These are phyloP conservation scores for Craterocephalus amniculus DNA, from an alignment of 2,797 vertebrate genomes.

Conservation along the genomic window DNA sequence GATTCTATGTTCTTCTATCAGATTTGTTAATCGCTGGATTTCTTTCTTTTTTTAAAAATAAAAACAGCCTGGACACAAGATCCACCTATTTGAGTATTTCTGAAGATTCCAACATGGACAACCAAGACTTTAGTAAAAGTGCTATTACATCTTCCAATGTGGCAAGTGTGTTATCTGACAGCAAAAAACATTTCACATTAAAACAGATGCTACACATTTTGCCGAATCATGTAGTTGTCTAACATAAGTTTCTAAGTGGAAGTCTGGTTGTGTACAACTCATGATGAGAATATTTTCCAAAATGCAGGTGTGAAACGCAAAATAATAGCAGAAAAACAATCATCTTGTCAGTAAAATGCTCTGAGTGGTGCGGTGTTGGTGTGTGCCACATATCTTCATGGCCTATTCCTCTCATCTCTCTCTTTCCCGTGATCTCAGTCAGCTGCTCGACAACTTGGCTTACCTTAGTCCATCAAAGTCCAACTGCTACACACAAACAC, in stretches of 20 bases:
- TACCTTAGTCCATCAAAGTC: constrained; percentile 56
- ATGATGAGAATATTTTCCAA: background rate
- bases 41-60: background rate
- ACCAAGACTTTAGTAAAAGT: too few relatives aligned
- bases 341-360: constrained; percentile 24
- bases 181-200: too few relatives aligned
- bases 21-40: background rate
- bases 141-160: too few relatives aligned
- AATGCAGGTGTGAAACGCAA: constrained; percentile 7
- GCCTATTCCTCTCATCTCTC: constrained; percentile 40
- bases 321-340: constrained; percentile 6
- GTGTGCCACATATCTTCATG: constrained; percentile 10
- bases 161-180: too few relatives aligned
- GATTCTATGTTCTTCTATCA: background rate
- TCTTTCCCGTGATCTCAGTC: constrained; percentile 64
- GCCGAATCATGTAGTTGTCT: constrained; percentile 4
- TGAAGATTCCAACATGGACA: background rate
- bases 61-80: background rate
- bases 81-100: background rate
- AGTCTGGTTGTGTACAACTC: background rate
- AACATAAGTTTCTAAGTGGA: background rate
- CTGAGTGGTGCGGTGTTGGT: constrained; percentile 15
- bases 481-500: constrained; percentile 26
- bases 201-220: background rate
- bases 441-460: constrained; percentile 70